phyloP scores from a whole-genome alignment of 2,888 invertebrate species.

The Stenodera caucasica region DNA sequence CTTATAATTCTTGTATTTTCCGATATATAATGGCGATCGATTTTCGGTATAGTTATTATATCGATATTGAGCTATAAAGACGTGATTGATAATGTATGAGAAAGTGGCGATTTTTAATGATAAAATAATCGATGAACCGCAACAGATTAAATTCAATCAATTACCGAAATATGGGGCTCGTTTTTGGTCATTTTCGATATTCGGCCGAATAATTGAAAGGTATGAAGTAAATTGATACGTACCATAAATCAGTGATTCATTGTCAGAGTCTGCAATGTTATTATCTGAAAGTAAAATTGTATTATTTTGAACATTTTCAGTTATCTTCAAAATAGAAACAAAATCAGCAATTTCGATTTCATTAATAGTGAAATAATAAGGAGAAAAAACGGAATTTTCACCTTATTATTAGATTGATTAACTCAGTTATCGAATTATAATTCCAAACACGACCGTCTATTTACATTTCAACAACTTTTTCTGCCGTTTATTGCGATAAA shows the following conservation, averaged over 20 bases:
- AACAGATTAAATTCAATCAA: not conserved
- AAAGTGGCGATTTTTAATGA: not conserved
- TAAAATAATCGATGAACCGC: not conserved
- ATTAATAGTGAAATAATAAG: not conserved
- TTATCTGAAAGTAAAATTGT: constrained; percentile 1
- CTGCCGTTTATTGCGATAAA: no score
- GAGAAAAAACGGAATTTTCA: not conserved
- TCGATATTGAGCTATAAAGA: no score
- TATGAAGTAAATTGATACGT: constrained; percentile 1
- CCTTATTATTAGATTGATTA: not conserved
- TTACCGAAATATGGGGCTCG: not conserved
- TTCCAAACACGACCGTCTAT: constrained; percentile 2
- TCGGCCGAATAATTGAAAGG: constrained; percentile 1
- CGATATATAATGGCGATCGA: no score
- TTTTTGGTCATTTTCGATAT: not conserved
- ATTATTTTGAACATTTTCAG: not conserved
- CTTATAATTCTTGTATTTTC: no score
- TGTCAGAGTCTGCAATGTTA: constrained; percentile 6
- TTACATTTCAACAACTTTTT: not conserved
- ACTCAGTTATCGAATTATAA: not conserved
- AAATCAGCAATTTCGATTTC: not conserved
- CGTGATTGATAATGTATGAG: not conserved
- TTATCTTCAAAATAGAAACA: not conserved
- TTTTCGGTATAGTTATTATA: no score
- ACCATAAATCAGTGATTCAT: constrained; percentile 4